A percentile compares a stretch with the other conserved stretches of the same genome.
These are phyloP conservation scores for Zaprionus capensis DNA, from an alignment of 1,140 invertebrate species.

Conservation along the genomic window DNA sequence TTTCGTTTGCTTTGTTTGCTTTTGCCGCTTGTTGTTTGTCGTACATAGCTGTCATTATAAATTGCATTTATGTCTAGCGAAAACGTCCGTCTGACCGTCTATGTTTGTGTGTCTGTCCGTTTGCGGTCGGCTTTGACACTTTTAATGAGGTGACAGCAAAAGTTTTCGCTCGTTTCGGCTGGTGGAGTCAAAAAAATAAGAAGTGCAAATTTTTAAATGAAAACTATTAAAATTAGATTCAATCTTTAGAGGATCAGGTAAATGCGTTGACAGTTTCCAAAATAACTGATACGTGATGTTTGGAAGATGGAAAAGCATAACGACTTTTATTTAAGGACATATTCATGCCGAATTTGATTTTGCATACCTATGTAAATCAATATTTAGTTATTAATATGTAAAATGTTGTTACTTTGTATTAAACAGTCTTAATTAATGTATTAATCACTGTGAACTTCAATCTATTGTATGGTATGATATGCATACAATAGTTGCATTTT, in stretches of 20 bases:
- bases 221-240: not conserved
- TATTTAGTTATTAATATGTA: too few relatives aligned
- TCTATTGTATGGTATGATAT: not conserved
- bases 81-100: slow-evolving; percentile 33
- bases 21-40: slow-evolving; percentile 36
- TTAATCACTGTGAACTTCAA: not conserved
- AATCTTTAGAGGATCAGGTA: too few relatives aligned
- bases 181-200: not conserved
- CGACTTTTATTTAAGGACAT: too few relatives aligned
- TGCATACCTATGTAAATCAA: too few relatives aligned
- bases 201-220: not conserved
- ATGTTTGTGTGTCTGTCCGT: slow-evolving; percentile 20
- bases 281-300: too few relatives aligned
- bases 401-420: too few relatives aligned
- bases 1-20: slow-evolving; percentile 30
- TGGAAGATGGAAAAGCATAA: too few relatives aligned
- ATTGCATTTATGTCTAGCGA: slow-evolving; percentile 65
- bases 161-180: slow-evolving; percentile 20
- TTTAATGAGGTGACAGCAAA: slow-evolving; percentile 72
- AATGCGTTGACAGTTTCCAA: too few relatives aligned
- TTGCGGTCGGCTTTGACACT: slow-evolving; percentile 43
- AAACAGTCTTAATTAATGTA: not conserved
- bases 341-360: too few relatives aligned
- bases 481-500: not conserved
- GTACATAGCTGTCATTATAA: slow-evolving; percentile 74